Conservation (phyloP, 2,113 vertebrate species). For the Mormoops blainvillei region DNA sequence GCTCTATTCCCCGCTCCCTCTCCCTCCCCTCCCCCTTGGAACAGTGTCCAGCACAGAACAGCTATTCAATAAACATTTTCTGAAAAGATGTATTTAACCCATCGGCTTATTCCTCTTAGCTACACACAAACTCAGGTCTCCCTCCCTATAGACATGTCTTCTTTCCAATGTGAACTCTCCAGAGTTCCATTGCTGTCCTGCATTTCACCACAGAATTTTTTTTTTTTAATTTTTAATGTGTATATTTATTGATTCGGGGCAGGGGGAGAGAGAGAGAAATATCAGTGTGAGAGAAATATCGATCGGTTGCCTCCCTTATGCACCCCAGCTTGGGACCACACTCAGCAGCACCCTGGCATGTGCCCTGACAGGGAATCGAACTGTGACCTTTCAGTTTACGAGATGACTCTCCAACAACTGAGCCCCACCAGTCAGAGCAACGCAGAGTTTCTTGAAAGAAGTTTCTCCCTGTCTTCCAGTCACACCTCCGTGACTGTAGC, state of each 20-base stretch:
- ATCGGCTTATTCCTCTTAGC: neutral
- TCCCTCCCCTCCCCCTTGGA: accelerated
- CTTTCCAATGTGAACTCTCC: neutral
- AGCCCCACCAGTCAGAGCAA: no score
- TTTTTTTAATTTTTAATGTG: no score
- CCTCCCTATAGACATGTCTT: neutral
- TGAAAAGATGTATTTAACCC: neutral
- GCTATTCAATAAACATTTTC: neutral
- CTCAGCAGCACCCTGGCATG: no score
- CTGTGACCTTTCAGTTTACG: no score
- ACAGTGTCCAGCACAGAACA: neutral
- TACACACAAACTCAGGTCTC: neutral
- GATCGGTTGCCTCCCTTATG: no score
- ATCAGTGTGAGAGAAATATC: no score
- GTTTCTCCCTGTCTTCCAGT: neutral
- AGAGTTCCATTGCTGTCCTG: neutral
- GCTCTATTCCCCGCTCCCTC: neutral
- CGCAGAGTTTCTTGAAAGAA: neutral
- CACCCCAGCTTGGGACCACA: no score
- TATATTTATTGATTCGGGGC: no score
- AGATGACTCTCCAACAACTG: no score
- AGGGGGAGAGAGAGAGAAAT: no score
- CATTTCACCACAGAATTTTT: no score
- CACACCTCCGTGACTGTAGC: neutral
- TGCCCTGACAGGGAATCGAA: no score